Conservation (phyloP, 2,113 vertebrate genomes). For the Sinocyclocheilus anophthalmus region DNA sequence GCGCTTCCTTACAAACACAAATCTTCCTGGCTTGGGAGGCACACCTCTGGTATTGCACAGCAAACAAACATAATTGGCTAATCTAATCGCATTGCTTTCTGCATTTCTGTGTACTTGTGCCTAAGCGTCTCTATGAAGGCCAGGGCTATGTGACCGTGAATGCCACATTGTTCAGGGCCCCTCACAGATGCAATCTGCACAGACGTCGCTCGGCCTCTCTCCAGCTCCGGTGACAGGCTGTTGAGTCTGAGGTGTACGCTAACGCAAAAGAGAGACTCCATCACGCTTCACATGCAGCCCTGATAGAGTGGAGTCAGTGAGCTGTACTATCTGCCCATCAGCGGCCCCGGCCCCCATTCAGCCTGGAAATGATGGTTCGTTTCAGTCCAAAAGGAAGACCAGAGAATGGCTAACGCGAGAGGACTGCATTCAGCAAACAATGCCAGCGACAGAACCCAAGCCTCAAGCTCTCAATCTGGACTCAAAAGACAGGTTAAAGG, state of each 20-base stretch:
- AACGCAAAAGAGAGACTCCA: conserved; percentile 42
- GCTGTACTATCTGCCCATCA: conserved; percentile 58
- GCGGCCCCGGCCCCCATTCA: conserved; percentile 50
- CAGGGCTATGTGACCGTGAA: conserved; percentile 52
- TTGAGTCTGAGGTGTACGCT: conserved; percentile 52
- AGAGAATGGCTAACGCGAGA: conserved; percentile 43
- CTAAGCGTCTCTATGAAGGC: conserved; percentile 50
- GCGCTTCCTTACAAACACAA: conserved; percentile 26
- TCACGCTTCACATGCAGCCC: conserved; percentile 57
- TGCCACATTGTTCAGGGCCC: conserved; percentile 59
- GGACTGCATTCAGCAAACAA: conserved; percentile 50
- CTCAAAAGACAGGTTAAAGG: conserved; percentile 19
- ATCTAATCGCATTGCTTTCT: conserved; percentile 53
- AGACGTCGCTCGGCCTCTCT: conserved; percentile 28
- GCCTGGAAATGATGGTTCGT: conserved; percentile 51
- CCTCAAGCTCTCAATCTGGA: conserved; percentile 43
- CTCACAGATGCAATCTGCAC: conserved; percentile 56
- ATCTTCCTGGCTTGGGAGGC: not conserved
- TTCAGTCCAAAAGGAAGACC: conserved; percentile 19
- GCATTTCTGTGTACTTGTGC: conserved; percentile 59
- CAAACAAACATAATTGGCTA: conserved; percentile 56
- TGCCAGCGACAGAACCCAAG: conserved; percentile 38
- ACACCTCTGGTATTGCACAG: conserved; percentile 34
- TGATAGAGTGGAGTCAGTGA: conserved; percentile 57
- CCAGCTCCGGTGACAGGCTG: conserved; percentile 48